phyloP scores from a whole-genome alignment of 2,888 invertebrate genomes.

The Tetanocera ferruginea region DNA sequence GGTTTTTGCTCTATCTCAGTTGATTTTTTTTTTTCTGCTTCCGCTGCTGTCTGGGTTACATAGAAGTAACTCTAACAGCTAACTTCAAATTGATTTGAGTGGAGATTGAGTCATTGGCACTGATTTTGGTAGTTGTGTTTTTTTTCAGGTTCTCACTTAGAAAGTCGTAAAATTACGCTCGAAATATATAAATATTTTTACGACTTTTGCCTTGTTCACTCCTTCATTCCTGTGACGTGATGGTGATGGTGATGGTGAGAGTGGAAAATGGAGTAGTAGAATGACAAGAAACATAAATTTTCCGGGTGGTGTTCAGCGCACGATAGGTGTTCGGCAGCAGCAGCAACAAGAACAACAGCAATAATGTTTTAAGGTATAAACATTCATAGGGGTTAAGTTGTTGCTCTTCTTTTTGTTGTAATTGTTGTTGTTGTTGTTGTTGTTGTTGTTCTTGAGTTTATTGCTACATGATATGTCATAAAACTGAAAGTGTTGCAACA shows the following conservation, averaged over 20 bases:
- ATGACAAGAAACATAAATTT: slow-evolving; percentile 22
- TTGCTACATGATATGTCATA: neutral
- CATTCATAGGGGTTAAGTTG: neutral
- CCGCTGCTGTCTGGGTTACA: neutral
- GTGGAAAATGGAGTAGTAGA: neutral
- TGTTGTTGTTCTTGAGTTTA: neutral
- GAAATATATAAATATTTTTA: slow-evolving; percentile 14
- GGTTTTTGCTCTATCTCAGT: neutral
- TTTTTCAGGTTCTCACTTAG: slow-evolving; percentile 52
- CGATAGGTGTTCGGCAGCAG: neutral
- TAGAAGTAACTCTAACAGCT: neutral
- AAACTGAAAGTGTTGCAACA: neutral
- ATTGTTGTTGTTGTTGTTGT: neutral
- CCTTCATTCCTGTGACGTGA: neutral
- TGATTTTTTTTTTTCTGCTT: neutral
- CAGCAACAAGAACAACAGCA: neutral
- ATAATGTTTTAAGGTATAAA: neutral
- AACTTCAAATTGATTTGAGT: neutral
- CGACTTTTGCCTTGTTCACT: slow-evolving; percentile 13
- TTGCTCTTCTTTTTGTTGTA: neutral
- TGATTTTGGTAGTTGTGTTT: slow-evolving; percentile 38
- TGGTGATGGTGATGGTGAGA: neutral
- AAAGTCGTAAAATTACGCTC: slow-evolving; percentile 64
- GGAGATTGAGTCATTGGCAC: slow-evolving; percentile 16
- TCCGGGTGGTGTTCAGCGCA: neutral